Evolutionary conservation across 2,888 invertebrate genomes (phyloP).

Genomic region (Lasioglossum marginatum): DNA sequence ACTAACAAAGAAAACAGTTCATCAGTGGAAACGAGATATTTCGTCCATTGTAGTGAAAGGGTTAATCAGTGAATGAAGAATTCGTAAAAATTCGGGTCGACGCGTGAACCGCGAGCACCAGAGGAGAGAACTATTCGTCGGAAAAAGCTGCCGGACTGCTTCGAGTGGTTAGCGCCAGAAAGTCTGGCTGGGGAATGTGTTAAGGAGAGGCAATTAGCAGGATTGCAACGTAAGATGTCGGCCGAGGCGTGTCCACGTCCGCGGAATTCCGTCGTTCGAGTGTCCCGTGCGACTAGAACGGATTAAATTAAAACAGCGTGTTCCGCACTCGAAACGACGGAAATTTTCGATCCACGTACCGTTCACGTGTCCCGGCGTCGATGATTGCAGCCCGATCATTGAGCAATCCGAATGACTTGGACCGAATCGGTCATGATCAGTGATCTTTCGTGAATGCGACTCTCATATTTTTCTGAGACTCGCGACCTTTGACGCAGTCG

Average conservation of each 20-base stretch:
- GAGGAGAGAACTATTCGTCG: neutral
- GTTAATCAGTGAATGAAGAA: neutral
- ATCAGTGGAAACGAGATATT: too few relatives aligned
- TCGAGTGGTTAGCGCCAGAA: neutral
- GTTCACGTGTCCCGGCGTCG: constrained; percentile 23
- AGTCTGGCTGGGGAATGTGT: neutral
- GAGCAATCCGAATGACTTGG: constrained; percentile 35
- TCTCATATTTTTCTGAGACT: neutral
- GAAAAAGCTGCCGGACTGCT: neutral
- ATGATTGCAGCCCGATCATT: constrained; percentile 5
- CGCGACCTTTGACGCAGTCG: neutral
- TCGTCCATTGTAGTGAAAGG: too few relatives aligned
- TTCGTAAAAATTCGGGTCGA: neutral
- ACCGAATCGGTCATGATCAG: constrained; percentile 16
- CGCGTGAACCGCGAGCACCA: neutral
- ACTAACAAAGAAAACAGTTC: too few relatives aligned
- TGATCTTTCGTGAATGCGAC: neutral
- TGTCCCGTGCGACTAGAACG: constrained; percentile 12
- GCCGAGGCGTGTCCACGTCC: neutral
- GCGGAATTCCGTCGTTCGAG: constrained; percentile 10
- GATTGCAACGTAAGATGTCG: neutral
- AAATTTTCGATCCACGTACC: constrained; percentile 39
- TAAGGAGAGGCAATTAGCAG: neutral
- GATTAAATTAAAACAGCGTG: constrained; percentile 23
- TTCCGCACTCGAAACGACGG: constrained; percentile 4